Percentiles rank a stretch among this genome's conserved stretches.
Conservation (phyloP, 2,113 vertebrate genomes). For the Corythoichthys haematopterus region DNA sequence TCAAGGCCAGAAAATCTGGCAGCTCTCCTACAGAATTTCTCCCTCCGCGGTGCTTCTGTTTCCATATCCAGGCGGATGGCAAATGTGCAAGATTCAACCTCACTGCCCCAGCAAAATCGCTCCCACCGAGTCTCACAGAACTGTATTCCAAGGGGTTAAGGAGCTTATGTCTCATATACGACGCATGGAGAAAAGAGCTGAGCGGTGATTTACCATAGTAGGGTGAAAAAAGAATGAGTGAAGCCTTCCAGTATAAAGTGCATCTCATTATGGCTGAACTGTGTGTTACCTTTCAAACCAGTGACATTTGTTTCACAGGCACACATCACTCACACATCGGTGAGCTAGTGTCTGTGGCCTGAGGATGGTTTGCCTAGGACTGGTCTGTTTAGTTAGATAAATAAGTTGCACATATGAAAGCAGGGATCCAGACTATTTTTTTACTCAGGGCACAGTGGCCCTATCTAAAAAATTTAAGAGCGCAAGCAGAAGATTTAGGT, state of each 20-base stretch:
- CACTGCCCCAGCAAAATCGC: slow-evolving; percentile 43
- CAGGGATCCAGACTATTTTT: too few relatives aligned
- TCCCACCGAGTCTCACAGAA: slow-evolving; percentile 48
- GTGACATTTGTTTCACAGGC: slow-evolving; percentile 46
- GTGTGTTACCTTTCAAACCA: slow-evolving; percentile 68
- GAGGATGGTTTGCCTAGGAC: slow-evolving; percentile 30
- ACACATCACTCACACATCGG: slow-evolving; percentile 34
- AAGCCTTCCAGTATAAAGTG: slow-evolving; percentile 41
- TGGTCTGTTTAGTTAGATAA: slow-evolving; percentile 56
- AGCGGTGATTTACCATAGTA: slow-evolving; percentile 48
- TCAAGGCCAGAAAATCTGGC: slow-evolving; percentile 42
- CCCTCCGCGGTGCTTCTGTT: slow-evolving; percentile 2
- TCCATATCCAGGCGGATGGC: slow-evolving; percentile 30
- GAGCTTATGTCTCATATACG: slow-evolving; percentile 63
- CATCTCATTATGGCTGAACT: slow-evolving; percentile 62
- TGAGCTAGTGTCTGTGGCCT: slow-evolving; percentile 31
- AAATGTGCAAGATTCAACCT: slow-evolving; percentile 50
- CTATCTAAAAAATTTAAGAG: too few relatives aligned
- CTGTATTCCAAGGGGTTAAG: slow-evolving; percentile 63
- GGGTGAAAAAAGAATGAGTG: slow-evolving; percentile 14
- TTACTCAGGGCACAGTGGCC: too few relatives aligned
- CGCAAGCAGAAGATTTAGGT: too few relatives aligned
- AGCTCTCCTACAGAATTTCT: slow-evolving; percentile 40
- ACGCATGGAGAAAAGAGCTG: slow-evolving; percentile 45
- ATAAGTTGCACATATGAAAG: slow-evolving; percentile 44